Conservation (phyloP, 2,797 vertebrate species). For the Anguilla obscura region DNA sequence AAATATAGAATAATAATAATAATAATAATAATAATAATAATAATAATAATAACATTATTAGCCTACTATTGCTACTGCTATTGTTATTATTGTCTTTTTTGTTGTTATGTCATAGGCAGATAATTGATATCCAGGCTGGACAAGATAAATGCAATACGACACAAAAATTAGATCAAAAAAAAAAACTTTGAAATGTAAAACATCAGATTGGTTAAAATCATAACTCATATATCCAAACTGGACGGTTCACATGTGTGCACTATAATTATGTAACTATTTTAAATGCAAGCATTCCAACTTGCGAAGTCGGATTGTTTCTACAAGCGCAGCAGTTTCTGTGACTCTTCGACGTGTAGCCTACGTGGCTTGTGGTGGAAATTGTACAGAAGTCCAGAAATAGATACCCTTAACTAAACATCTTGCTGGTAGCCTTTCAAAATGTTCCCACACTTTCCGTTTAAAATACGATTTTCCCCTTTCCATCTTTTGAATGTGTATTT, state of each 20-base stretch:
- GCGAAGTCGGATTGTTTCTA: background rate
- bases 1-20: too few relatives aligned
- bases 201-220: background rate
- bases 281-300: background rate
- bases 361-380: background rate
- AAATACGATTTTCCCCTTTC: background rate
- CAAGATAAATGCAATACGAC: background rate
- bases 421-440: slow-evolving; percentile 5
- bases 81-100: too few relatives aligned
- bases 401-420: background rate
- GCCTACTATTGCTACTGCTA: too few relatives aligned
- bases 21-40: too few relatives aligned
- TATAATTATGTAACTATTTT: slow-evolving; percentile 1
- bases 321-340: background rate
- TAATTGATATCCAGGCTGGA: too few relatives aligned
- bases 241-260: background rate
- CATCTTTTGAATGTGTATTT: background rate
- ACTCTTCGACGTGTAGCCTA: background rate
- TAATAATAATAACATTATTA: too few relatives aligned
- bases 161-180: background rate
- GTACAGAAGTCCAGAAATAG: background rate
- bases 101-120: too few relatives aligned
- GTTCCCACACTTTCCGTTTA: background rate
- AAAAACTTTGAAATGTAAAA: background rate
- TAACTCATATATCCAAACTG: background rate